Base-by-base conservation (phyloP, 92 coral and sea anemone species). In the Pocillopora meandrina region DNA sequence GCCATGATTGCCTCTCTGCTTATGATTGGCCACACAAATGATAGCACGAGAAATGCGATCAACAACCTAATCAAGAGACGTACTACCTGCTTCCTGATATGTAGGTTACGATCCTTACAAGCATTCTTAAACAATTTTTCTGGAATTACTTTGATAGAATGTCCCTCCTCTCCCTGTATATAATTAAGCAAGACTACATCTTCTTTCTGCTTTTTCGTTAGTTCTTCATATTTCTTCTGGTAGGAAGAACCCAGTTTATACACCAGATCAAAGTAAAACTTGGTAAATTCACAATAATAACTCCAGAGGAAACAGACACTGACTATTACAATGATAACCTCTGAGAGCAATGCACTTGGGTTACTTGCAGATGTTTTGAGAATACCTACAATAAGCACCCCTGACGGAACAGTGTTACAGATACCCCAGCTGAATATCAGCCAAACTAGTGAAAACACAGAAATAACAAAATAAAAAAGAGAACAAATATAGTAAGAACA, bases 371-470 rank as follows among this genome's bases (percentile, higher is more conserved):
- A 56, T 16, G 19, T 9, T 57, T 33, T 76, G n/a, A 76, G 33
- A 9, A 18, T 23, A 26, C 81, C 68, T 58, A 34, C 17, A 1
- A 12, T 16, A n/a, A 55, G 56, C 19, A 35, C 62, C 0, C 20
- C 68, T 56, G 59, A 21, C 11, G 23, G 35, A n/a, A 76, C 26
- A 61, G 69, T 56, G 23, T 56, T 13, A 61, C 52, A 10, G 15
- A 60, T 42, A 42, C 49, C 35, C 56, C 21, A 34, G 19, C 59
- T 59, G 34, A 60, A 60, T 35, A 36, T 31, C 17, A 34, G n/a
- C 81, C 81, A 76, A 60, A 76, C 81, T 12, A 58, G 81, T 17
- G 81, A 76, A 36, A 76, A 61, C 12, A 15, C 16, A 33, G 34
- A 23, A 23, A 76, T 18, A 4, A 76, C 1, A 76, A 26, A 13